Evolutionary conservation across 1,140 invertebrate species (phyloP).

Genomic region (Diachasmimorpha longicaudata): DNA sequence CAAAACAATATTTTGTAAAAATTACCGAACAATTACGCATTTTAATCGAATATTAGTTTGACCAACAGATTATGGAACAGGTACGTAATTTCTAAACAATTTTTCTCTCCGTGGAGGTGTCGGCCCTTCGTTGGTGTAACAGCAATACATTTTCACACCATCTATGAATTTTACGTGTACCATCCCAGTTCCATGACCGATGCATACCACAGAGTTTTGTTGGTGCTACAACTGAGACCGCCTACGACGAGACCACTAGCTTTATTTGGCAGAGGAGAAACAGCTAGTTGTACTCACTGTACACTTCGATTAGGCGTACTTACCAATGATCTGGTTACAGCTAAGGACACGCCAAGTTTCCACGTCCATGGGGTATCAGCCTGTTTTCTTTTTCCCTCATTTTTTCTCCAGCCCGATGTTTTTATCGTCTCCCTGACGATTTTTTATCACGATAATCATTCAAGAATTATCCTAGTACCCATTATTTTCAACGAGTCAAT

Average conservation of each 20-base stretch:
- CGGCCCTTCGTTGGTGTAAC: neutral
- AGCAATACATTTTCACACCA: neutral
- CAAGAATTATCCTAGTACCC: neutral
- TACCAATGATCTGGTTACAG: conserved; percentile 41
- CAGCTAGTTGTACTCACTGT: conserved; percentile 29
- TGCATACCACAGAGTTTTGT: neutral
- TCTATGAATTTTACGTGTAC: neutral
- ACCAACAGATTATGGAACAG: no score
- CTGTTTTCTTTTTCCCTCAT: neutral
- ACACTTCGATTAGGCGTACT: conserved; percentile 48
- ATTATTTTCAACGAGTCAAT: no score
- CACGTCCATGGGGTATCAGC: conserved; percentile 32
- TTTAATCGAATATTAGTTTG: no score
- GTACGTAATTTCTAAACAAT: no score
- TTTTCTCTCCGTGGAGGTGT: no score
- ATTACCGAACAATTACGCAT: no score
- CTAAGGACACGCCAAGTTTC: conserved; percentile 46
- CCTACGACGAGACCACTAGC: conserved; percentile 34
- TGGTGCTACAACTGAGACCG: conserved; percentile 16
- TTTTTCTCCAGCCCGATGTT: neutral
- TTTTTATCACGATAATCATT: neutral
- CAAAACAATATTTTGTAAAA: no score
- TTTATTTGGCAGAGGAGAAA: conserved; percentile 30
- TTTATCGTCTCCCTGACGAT: neutral
- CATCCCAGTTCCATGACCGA: conserved; percentile 23